These are phyloP conservation scores for Drosophila athabasca DNA, from an alignment of 1,140 invertebrate species.

Conservation along the genomic window DNA sequence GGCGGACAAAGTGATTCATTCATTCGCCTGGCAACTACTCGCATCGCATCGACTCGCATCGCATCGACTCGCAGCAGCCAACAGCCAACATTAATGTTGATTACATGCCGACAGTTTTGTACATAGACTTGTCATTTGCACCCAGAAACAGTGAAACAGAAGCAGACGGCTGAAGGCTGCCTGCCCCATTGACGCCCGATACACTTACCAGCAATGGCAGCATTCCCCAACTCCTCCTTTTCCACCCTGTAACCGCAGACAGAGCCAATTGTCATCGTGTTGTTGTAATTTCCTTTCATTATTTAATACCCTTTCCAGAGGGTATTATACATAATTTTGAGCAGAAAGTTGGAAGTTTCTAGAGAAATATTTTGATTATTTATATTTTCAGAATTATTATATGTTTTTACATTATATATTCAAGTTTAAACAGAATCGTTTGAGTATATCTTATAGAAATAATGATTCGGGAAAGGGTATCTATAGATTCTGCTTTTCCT, in stretches of 20 bases:
- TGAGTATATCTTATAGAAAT: no score
- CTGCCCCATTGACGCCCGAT: no score
- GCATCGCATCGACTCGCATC: background rate
- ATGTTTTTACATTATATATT: no score
- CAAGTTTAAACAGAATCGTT: no score
- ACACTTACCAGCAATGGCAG: no score
- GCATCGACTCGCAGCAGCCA: no score
- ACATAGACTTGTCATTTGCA: conserved; percentile 72
- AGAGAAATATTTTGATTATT: no score
- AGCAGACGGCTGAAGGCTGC: background rate
- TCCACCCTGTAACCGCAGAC: conserved; percentile 7
- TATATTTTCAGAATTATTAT: no score
- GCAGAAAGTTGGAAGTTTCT: no score
- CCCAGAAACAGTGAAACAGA: conserved; percentile 16
- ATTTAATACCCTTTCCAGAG: no score
- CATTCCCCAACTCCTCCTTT: background rate
- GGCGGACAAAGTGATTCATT: conserved; percentile 64
- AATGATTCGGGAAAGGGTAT: no score
- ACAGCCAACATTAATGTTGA: conserved; percentile 72
- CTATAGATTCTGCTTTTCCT: background rate
- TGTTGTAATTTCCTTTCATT: conserved; percentile 6
- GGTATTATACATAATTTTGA: no score
- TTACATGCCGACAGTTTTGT: conserved; percentile 67
- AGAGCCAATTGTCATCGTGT: conserved; percentile 45
- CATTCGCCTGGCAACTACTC: conserved; percentile 56